Evolutionary conservation across 2,797 vertebrate species (phyloP), one percentile per base, ranked within the genome.

Genomic region (Phoeniculus purpureus): DNA sequence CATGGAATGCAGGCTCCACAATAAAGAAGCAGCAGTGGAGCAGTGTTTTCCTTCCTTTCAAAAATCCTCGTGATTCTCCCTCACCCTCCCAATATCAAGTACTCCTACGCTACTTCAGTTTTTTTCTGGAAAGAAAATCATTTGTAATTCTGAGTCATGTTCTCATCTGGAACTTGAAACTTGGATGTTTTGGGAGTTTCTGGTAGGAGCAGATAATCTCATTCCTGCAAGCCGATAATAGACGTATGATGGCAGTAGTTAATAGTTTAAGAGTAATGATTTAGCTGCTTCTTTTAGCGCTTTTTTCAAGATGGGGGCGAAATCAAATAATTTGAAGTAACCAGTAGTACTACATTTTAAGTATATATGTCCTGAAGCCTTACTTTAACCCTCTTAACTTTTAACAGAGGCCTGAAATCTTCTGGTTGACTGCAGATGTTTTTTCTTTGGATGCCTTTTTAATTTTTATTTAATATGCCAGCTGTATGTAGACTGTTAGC

Each of bases 91-190:
- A 54, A 10, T 76, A 84, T 47, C 61, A 75, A 86, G 45, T 86
- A 88, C 83, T 93, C 91, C 93, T 90, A 91, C 90, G 14, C 37
- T 84, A 34, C 72, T 86, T 61, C 25, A 77, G 50, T 80, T 22
- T 66, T 70, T 85, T 87, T 76, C 64, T 16, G 50, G 59, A 71
- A 83, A 86, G 73, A 43, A 70, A 43, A 22, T 9, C 16, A 51
- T 0, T 85, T 89, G 17, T 81, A 93, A 85, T 22, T 85, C 58
- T 92, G 88, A 96, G 61, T 96, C 92, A 93, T 61, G 40, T 32
- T 87, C 43, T 95, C 71, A 80, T 80, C 32, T 87, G 58, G 37
- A 94, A 85, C 26, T 25, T 51, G 64, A 80, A 85, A 27, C 48
- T 80, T 75, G 27, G 66, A 47, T 93, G 55, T 77, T 89, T 80